phyloP scores from a whole-genome alignment of 2,113 vertebrate genomes.

The Cichladusa arquata region DNA sequence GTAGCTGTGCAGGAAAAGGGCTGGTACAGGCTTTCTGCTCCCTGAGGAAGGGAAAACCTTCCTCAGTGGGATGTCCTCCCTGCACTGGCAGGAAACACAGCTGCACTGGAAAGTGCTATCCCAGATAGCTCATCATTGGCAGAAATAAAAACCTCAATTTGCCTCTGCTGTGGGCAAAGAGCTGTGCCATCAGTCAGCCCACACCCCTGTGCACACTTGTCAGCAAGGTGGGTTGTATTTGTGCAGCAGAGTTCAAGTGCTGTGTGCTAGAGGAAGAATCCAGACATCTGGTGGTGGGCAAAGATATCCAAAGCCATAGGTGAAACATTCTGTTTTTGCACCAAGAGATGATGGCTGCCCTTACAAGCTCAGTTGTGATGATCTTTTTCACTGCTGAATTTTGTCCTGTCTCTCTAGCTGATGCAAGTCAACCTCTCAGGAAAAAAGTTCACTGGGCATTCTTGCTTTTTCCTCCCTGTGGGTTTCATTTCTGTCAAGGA shows the following conservation, averaged over 20 bases:
- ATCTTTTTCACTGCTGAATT: neutral
- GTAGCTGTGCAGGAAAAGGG: neutral
- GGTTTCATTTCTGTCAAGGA: neutral
- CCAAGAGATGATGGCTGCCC: neutral
- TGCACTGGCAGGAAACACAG: neutral
- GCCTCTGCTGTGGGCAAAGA: neutral
- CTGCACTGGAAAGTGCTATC: neutral
- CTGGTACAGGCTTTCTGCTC: neutral
- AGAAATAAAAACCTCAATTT: neutral
- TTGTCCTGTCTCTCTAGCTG: neutral
- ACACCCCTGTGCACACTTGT: rapidly evolving
- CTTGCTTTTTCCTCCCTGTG: neutral
- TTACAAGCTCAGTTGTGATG: neutral
- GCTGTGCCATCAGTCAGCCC: neutral
- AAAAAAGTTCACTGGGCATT: neutral
- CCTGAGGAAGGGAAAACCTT: neutral
- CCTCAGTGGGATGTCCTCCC: neutral
- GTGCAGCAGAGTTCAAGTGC: neutral
- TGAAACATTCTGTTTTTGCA: neutral
- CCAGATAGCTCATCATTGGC: neutral
- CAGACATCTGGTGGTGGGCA: neutral
- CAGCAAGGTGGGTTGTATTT: neutral
- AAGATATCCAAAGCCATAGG: neutral
- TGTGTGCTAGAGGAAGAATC: neutral
- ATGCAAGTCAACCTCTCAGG: neutral